Base-by-base conservation (phyloP, 1,140 invertebrate genomes). In the Drosophila sp. region DNA sequence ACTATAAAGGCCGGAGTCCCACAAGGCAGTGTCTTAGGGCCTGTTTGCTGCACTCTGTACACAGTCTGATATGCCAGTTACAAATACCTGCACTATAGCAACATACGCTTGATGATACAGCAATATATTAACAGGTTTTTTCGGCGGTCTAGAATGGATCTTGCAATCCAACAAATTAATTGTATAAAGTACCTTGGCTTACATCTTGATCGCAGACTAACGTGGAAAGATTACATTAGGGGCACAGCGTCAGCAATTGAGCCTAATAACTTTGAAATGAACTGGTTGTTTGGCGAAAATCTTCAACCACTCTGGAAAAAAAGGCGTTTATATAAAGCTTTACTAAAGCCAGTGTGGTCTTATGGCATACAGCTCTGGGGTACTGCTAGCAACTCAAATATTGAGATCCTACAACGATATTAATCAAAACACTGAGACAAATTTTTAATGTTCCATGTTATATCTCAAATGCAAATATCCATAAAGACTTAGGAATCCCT, bases 331-430 rank as follows among this genome's bases (percentile, higher is more conserved):
- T 66, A 72, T n/a, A 79, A 79, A 72, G n/a, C 64, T 9, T 62
- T 79, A 41, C 36, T 79, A n/a, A 70, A 72, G 45, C 69, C 69
- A 61, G 59, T 69, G 25, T 72, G 64, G 67, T 64, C 63, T 4
- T 76, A 72, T 34, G 67, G 40, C 48, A 61, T 75, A 21, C 46
- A 78, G 45, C 57, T 79, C 25, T 76, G 65, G 63, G 72, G 72
- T 32, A 79, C 76, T 13, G 61, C 75, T 36, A 67, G 34, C 38
- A 76, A 75, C 18, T 78, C 66, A 27, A 74, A 62, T 70, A 59
- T 67, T 67, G 43, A 65, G 0, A 56, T 65, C 25, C 40, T 56
- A 18, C 61, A 46, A 25, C 56, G 41, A 11, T 58, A 58, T 11
- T n/a, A 61, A 61, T 61, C 18, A 43, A 48, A 61, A 61, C 29